Evolutionary conservation across 1,140 invertebrate genomes (phyloP).

Genomic region (Leptoteleia sp.): DNA sequence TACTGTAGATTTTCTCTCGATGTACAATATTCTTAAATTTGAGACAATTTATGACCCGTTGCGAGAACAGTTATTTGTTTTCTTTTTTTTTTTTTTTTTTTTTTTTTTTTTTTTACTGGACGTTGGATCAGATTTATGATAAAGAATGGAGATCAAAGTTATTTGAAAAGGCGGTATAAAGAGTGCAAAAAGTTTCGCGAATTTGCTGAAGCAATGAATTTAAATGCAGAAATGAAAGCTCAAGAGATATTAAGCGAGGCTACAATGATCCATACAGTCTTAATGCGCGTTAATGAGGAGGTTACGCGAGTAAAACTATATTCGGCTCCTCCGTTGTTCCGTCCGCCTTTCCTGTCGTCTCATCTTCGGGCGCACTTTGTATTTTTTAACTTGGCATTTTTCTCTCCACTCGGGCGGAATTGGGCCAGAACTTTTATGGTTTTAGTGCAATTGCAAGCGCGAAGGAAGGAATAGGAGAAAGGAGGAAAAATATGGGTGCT

Average conservation of each 20-base stretch:
- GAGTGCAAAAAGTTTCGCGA: constrained; percentile 21
- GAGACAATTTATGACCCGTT: no score
- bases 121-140: not conserved
- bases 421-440: constrained; percentile 27
- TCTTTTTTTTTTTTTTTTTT: no score
- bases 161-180: constrained; percentile 8
- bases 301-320: no score
- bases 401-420: constrained; percentile 28
- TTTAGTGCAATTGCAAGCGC: constrained; percentile 45
- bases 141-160: constrained; percentile 11
- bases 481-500: constrained; percentile 35
- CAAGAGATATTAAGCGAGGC: constrained; percentile 29
- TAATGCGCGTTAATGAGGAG: constrained; percentile 22
- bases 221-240: constrained; percentile 36
- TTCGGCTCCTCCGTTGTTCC: no score
- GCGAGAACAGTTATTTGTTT: no score
- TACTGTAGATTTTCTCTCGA: no score
- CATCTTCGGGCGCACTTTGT: not conserved
- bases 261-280: constrained; percentile 51
- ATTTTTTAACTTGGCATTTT: constrained; percentile 18
- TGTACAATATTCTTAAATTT: no score
- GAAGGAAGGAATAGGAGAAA: constrained; percentile 24
- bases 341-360: no score
- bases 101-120: no score
- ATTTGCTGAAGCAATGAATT: constrained; percentile 34